Conservation (phyloP, 2,797 vertebrate species). For the Saxicola maurus region DNA sequence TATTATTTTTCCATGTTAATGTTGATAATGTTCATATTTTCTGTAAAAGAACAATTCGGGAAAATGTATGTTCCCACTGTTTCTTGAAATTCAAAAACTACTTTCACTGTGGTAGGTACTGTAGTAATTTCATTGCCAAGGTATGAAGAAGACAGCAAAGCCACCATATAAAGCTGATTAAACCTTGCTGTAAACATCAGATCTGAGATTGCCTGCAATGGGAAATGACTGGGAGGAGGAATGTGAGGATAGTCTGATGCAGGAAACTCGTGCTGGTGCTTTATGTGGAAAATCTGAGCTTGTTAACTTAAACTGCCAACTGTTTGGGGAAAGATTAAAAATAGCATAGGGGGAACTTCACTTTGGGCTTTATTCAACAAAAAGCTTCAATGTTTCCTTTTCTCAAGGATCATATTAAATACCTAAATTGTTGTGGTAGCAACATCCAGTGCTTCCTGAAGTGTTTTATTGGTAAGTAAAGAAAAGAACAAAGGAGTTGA, state of each 20-base stretch:
- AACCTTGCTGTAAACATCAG: not conserved
- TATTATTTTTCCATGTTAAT: not conserved
- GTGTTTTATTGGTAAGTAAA: not conserved
- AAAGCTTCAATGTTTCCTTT: not conserved
- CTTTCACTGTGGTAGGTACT: not conserved
- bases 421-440: not conserved
- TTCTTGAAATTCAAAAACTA: not conserved
- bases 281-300: constrained; percentile 42
- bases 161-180: not conserved
- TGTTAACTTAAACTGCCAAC: not conserved
- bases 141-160: not conserved
- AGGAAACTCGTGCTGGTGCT: constrained; percentile 5
- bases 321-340: not conserved
- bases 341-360: not conserved
- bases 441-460: not conserved
- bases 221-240: not conserved
- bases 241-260: not conserved
- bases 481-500: not conserved
- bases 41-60: not conserved
- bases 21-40: not conserved
- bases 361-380: not conserved
- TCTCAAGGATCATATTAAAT: not conserved
- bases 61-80: fast-evolving
- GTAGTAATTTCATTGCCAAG: not conserved
- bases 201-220: not conserved